Percentiles rank a stretch among this genome's conserved stretches.
These are phyloP conservation scores for Heliconius congener DNA, from an alignment of 1,140 invertebrate species.

Conservation along the genomic window DNA sequence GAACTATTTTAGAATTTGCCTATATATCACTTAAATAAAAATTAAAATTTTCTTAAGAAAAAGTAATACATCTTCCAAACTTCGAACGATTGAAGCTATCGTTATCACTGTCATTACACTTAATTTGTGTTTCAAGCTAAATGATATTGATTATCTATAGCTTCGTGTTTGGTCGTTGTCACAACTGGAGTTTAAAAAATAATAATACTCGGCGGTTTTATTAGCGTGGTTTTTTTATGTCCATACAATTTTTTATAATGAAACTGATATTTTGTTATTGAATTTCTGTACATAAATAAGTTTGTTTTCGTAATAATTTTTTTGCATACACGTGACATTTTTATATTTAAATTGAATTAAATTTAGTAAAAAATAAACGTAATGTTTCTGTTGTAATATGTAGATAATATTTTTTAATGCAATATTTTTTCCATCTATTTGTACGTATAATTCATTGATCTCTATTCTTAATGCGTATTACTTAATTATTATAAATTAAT, in stretches of 20 bases:
- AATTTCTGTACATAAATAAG: background rate
- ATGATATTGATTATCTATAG: background rate
- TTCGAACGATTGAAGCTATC: background rate
- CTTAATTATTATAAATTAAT: constrained; percentile 27
- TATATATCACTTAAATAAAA: too few species aligned
- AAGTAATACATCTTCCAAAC: background rate
- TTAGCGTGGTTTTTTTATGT: background rate
- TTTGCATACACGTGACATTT: background rate
- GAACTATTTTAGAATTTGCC: too few species aligned
- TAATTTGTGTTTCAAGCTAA: background rate
- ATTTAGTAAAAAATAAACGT: background rate
- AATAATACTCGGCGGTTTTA: constrained; percentile 11
- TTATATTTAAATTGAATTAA: background rate
- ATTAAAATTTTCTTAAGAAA: too few species aligned
- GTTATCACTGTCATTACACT: background rate
- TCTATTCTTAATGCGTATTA: constrained; percentile 34
- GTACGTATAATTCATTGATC: constrained; percentile 28
- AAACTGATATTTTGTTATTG: background rate
- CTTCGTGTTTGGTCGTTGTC: background rate
- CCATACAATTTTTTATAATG: background rate
- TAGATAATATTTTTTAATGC: constrained; percentile 13
- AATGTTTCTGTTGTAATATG: constrained; percentile 7
- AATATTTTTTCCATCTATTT: constrained; percentile 21
- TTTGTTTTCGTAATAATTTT: background rate
- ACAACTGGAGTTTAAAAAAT: background rate